A percentile compares a stretch with the other conserved stretches of the same genome.
These are phyloP conservation scores for Orthosia gothica DNA, from an alignment of 2,888 invertebrate genomes.

Conservation along the genomic window DNA sequence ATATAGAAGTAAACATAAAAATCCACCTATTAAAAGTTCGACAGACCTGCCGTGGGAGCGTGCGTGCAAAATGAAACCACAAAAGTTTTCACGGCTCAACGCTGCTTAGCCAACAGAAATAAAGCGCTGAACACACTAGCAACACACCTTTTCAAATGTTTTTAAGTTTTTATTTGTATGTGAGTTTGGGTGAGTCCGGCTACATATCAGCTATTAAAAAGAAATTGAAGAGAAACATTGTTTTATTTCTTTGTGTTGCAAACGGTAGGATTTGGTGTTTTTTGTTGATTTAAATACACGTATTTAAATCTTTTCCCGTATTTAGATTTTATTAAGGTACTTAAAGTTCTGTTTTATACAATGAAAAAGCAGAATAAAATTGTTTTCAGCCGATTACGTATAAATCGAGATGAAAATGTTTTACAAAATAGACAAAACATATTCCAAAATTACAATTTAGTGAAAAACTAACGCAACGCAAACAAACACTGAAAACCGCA, in stretches of 20 bases:
- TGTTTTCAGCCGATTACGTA: not conserved
- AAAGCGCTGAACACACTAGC: constrained; percentile 48
- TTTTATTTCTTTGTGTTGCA: constrained; percentile 11
- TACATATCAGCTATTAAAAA: constrained; percentile 24
- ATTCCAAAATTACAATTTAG: not conserved
- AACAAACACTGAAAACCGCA: constrained; percentile 25
- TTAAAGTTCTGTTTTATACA: no score
- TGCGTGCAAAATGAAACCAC: constrained; percentile 71
- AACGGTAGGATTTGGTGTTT: not conserved
- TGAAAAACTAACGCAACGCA: constrained; percentile 9
- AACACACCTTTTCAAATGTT: constrained; percentile 45
- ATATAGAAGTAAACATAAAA: constrained; percentile 64
- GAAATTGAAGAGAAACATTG: constrained; percentile 17
- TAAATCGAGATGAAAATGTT: not conserved
- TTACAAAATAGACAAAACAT: not conserved
- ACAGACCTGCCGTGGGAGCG: constrained; percentile 47
- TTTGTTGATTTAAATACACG: not conserved
- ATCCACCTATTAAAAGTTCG: constrained; percentile 68
- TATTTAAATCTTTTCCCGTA: no score
- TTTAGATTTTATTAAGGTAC: no score
- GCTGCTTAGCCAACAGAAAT: constrained; percentile 52
- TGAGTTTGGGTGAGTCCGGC: constrained; percentile 3
- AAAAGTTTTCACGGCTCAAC: constrained; percentile 65
- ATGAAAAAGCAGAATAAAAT: no score
- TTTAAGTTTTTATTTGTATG: constrained; percentile 31